Evolutionary conservation across 2,888 invertebrate genomes (phyloP), one percentile per base, ranked within the genome.

Genomic region (Lottia scabra): DNA sequence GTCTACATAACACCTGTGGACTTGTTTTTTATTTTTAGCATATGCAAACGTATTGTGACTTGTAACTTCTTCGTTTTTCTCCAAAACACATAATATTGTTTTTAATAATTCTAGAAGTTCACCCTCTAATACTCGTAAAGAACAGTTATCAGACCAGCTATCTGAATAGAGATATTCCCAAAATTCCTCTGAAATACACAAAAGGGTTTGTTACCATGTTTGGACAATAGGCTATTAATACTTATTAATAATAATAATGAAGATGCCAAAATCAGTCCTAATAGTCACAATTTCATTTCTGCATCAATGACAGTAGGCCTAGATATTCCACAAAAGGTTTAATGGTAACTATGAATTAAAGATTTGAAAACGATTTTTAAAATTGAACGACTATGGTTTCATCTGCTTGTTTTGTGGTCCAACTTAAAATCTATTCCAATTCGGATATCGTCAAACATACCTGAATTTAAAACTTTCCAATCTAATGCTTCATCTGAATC

Each of bases 151-250:
- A 13, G 45, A 48, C 78, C 78, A 78, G 44, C 67, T 63, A 43
- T 72, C 64, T 6, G 78, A 78, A 64, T 73, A 78, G 26, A 78
- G 68, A 62, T 74, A 78, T 46, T 76, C 70, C 72, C 75, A 76
- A 66, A 78, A 76, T 10, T 65, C 62, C 4, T 62, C 78, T 78
- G 72, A 19, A 66, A 63, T 23, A 38, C 38, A 38, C 8, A 38
- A 38, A 38, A 38, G 10, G 10, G 10, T 10, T 8, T 38, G 38
- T 38, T 30, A 5, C 30, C 2, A 6, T 6, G 8, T 38, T 38
- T 38, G 1, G 38, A 38, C 38, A n/a, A n/a, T n/a, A n/a, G n/a
- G n/a, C n/a, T n/a, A n/a, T n/a, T n/a, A n/a, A n/a, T n/a, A n/a
- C n/a, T n/a, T n/a, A n/a, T n/a, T n/a, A n/a, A n/a, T n/a, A n/a